A percentile compares a stretch with the other conserved stretches of the same genome.
phyloP scores from a whole-genome alignment of 2,797 vertebrate species.

The Malacoctenus gilli region DNA sequence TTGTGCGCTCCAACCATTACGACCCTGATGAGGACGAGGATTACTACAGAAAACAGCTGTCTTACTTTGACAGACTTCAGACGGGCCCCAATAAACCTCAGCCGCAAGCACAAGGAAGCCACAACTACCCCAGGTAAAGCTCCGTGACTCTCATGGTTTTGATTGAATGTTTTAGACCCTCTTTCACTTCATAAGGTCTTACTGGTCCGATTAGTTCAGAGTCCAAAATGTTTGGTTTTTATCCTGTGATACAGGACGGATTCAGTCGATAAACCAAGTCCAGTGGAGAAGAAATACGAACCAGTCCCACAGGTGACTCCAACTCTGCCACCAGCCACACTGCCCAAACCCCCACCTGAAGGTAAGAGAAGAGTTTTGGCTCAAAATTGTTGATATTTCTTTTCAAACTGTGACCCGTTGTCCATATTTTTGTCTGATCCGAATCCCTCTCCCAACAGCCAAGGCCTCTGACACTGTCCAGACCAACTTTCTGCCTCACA shows the following conservation, averaged over 20 bases:
- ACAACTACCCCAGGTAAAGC: constrained; percentile 88
- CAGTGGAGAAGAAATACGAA: constrained; percentile 88
- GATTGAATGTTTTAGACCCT: not conserved
- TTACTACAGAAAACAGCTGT: constrained; percentile 96
- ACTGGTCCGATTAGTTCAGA: not conserved
- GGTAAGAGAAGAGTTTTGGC: constrained; percentile 57
- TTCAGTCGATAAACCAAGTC: constrained; percentile 84
- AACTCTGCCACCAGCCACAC: constrained; percentile 82
- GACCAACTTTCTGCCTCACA: constrained; percentile 89
- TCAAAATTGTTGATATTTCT: too few relatives aligned
- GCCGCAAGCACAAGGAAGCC: constrained; percentile 82
- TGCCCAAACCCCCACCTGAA: constrained; percentile 85
- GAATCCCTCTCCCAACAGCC: constrained; percentile 66
- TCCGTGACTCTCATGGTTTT: not conserved
- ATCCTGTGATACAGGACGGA: constrained; percentile 81
- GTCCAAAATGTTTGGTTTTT: constrained; percentile 3
- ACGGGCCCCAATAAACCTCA: constrained; percentile 82
- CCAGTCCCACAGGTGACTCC: constrained; percentile 84
- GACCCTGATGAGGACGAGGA: constrained; percentile 96
- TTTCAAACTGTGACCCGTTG: not conserved
- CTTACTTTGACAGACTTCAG: constrained; percentile 90
- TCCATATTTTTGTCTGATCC: constrained; percentile 56
- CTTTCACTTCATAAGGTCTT: not conserved
- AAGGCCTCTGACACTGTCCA: constrained; percentile 88
- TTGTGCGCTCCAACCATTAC: constrained; percentile 93